Base-by-base conservation (phyloP, 2,113 vertebrate genomes). In the Sphyrna mokarran region DNA sequence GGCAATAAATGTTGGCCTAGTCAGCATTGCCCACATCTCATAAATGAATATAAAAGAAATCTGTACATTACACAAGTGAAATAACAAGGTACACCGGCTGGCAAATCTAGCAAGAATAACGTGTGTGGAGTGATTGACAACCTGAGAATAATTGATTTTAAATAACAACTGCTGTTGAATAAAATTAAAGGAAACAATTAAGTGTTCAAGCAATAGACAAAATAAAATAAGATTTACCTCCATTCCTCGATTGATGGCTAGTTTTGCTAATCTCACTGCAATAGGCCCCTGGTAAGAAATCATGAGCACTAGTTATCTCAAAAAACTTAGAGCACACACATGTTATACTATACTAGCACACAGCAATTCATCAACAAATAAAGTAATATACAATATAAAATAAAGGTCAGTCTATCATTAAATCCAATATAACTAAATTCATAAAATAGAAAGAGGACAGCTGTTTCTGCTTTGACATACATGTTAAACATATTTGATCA, bases 181-280 rank as follows among this genome's bases (percentile, higher is more conserved):
- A 37, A 69, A 16, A 94, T 16, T 11, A 26, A 23, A 40, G 48
- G 22, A 72, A 26, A 48, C 40, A 95, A 40, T 33, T 95, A 22
- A 70, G 37, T 10, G 23, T 20, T 72, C 11, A 48, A 54, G 29
- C n/a, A 37, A 95, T 37, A 85, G 95, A 48, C 54, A 95, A 54
- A 48, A 14, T 33, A 96, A 37, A 61, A 8, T 95, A 70, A 96
- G 87, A 96, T 98, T 98, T 97, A 99, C 99, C 98, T 99, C 99
- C 96, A 99, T 99, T 69, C 99, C 99, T 97, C 99, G 99, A 97
- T 98, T 98, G 96, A 99, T 99, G 0, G 99, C 98, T 97, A 99
- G 97, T 96, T 99, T 99, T 91, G 99, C 99, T 98, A 99, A 99
- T 97, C 99, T 97, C 97, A 99, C 97, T 96, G 99, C 99, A 96